Base-by-base conservation (phyloP, 2,113 vertebrate genomes). In the Cnemophilus loriae region DNA sequence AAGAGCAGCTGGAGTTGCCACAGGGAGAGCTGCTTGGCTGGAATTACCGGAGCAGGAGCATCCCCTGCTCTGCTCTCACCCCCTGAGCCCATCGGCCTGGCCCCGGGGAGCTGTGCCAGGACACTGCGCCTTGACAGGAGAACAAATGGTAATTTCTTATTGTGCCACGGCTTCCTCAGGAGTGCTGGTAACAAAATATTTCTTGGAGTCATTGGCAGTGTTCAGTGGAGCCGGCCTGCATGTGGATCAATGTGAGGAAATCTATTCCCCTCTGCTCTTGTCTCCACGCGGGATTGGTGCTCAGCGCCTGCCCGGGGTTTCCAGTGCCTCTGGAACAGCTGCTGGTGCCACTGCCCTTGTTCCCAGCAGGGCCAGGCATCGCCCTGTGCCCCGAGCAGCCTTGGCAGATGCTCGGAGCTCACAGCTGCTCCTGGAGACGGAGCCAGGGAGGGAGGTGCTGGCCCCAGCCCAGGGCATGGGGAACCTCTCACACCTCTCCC, bases 301-400 rank as follows among this genome's bases (percentile, higher is more conserved):
- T 64, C 47, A 68, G 33, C 0, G 0, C 46, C 87, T 47, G 37
- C 44, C 60, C 53, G 41, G 86, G 79, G 86, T 84, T 96, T 75
- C 85, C 80, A 46, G 84, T 20, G 85, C 78, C 92, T 95, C 94
- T 90, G 92, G 61, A 82, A 35, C 24, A 64, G 92, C 55, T 90
- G n/a, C 59, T 63, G 65, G 49, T 44, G 81, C 27, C 7, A 24
- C 64, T 65, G 80, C 7, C 84, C 46, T 47, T 50, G 76, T 92
- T 91, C 90, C 91, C 32, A 20, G 56, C 7, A 4, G 46, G 73
- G 55, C n/a, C 35, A 28, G 59, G 24, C 32, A 32, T 70, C 21
- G 1, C 7, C 49, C 46, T 3, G 10, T 61, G 74, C 63, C 70
- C 80, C 7, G 4, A 28, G 53, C 69, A 71, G 89, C 96, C 78